Conservation (phyloP, 2,888 invertebrate species). For the Drosophila anomelani region DNA sequence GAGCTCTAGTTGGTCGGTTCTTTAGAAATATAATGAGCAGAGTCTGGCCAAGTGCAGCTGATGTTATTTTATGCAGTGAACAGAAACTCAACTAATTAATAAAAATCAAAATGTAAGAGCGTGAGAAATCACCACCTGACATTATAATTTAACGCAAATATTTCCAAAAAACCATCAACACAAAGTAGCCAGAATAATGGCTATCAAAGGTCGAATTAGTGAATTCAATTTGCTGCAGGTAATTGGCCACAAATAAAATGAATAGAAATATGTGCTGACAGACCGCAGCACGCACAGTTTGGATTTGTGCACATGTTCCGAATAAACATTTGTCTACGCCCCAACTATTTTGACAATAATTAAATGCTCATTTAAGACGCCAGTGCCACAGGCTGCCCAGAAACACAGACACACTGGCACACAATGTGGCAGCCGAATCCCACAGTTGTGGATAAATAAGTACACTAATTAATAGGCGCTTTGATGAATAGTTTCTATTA, state of each 20-base stretch:
- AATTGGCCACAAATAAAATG: conserved; percentile 38
- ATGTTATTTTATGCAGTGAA: not conserved
- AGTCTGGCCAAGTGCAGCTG: conserved; percentile 9
- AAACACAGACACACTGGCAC: conserved; percentile 1
- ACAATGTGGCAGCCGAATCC: conserved; percentile 9
- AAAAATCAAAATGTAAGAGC: not conserved
- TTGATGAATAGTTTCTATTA: conserved; percentile 34
- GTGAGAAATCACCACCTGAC: conserved; percentile 8
- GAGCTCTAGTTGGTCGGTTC: not conserved
- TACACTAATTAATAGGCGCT: conserved; percentile 37
- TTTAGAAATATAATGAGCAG: conserved; percentile 7
- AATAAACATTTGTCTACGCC: conserved; percentile 47
- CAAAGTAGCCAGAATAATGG: conserved; percentile 5
- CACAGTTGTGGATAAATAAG: conserved; percentile 33
- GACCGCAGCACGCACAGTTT: conserved; percentile 31
- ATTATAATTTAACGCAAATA: conserved; percentile 15
- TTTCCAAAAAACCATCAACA: conserved; percentile 28
- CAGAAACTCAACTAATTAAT: not conserved
- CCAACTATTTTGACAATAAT: conserved; percentile 44
- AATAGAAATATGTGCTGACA: conserved; percentile 10
- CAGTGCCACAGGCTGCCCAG: not conserved
- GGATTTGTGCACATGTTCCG: conserved; percentile 26
- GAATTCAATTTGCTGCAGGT: conserved; percentile 34
- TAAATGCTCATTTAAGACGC: conserved; percentile 23
- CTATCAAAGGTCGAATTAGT: conserved; percentile 20